These are phyloP conservation scores for Pangasius djambal DNA, from an alignment of 2,797 vertebrate species.

Conservation along the genomic window DNA sequence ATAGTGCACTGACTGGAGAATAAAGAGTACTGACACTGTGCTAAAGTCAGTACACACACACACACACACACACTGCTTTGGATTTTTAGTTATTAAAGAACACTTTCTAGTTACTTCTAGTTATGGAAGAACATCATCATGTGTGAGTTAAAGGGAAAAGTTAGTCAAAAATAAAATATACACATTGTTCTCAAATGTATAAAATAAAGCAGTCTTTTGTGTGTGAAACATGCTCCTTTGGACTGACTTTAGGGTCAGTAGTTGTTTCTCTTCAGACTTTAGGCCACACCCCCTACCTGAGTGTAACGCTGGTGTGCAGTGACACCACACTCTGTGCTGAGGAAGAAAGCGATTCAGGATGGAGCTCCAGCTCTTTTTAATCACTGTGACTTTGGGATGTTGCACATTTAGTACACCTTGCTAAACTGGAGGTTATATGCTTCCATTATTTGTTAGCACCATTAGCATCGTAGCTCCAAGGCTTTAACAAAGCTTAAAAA, in stretches of 20 bases:
- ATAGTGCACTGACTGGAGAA: neutral
- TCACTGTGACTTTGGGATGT: neutral
- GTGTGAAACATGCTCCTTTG: neutral
- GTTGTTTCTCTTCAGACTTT: neutral
- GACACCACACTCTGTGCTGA: neutral
- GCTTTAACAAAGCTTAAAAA: neutral
- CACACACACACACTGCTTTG: neutral
- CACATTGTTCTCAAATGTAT: neutral
- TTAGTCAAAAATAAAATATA: neutral
- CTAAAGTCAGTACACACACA: neutral
- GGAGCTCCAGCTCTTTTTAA: neutral
- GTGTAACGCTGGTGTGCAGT: neutral
- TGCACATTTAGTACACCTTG: neutral
- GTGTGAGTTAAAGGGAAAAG: too few relatives aligned
- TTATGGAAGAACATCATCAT: neutral
- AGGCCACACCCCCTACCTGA: neutral
- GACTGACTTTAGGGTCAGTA: too few relatives aligned
- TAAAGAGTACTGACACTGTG: neutral
- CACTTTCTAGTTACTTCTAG: neutral
- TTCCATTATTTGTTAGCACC: neutral
- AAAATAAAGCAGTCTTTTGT: neutral
- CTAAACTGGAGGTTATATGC: neutral
- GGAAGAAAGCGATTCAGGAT: neutral
- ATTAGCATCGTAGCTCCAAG: neutral
- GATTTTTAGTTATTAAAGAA: neutral